phyloP scores from a whole-genome alignment of 2,797 vertebrate species.

The Hafferia zeledoni region DNA sequence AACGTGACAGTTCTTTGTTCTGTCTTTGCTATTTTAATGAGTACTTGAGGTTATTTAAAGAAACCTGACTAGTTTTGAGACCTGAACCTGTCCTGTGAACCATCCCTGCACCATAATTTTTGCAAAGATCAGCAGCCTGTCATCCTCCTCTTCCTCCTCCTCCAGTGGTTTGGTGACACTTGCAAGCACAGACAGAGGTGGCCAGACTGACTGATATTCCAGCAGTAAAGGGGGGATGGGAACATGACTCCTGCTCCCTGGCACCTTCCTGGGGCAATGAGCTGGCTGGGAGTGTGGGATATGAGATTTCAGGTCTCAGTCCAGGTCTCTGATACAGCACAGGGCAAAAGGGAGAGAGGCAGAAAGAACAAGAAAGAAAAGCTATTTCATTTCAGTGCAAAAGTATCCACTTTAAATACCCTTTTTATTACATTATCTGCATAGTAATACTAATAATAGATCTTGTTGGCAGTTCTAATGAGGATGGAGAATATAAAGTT shows the following conservation, averaged over 20 bases:
- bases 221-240: rapidly evolving
- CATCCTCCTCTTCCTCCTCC: background rate
- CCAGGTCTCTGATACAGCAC: background rate
- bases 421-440: conserved; percentile 85
- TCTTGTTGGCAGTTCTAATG: conserved; percentile 84
- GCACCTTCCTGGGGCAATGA: background rate
- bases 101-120: background rate
- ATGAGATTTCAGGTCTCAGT: background rate
- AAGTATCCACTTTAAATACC: conserved; percentile 82
- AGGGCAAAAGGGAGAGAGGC: conserved; percentile 51
- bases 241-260: background rate
- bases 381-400: conserved; percentile 75
- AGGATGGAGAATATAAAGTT: conserved; percentile 83
- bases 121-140: background rate
- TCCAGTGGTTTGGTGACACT: rapidly evolving
- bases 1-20: background rate
- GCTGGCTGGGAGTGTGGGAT: background rate
- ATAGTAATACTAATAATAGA: conserved; percentile 84
- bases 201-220: rapidly evolving
- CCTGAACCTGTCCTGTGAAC: background rate
- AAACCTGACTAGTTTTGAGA: background rate
- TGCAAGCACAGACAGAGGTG: rapidly evolving
- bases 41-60: background rate
- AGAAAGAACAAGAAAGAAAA: conserved; percentile 23
- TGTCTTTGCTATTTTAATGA: background rate